Base-by-base conservation (phyloP, 2,797 vertebrate genomes). In the Macropodus opercularis region DNA sequence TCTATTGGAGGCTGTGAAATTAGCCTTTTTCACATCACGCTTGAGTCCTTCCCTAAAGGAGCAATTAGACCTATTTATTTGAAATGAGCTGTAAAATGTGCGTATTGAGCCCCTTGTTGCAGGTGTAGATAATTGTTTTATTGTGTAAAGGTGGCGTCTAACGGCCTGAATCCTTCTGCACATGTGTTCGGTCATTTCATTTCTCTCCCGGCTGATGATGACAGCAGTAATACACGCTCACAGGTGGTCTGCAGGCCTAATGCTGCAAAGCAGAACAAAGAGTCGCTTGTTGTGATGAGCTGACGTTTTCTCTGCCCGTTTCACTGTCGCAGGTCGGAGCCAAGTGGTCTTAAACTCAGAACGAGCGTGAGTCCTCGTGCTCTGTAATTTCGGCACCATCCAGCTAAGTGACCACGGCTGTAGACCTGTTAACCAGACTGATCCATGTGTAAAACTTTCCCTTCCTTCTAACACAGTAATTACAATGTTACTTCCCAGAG, bases 381-480 rank as follows among this genome's bases (percentile, higher is more conserved):
- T 87, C 88, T 91, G 81, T 92, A 90, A 91, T 92, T 89, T 85
- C 24, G 49, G 80, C 77, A 66, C 77, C 64, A 64, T 78, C 79
- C 86, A 86, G 85, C 86, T 81, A 73, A 77, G 77, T 81, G 87
- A 90, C 89, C 91, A 63, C 87, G 60, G 61, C 84, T 83, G 85
- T 69, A 78, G 87, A 86, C 85, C 84, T 90, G 85, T 89, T 90
- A 88, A 90, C 85, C 80, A 51, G 65, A 54, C 59, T 23, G 69
- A 86, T 90, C 90, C 87, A 85, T 87, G 90, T 88, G 87, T 87
- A 87, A 89, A 87, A 89, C 81, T 84, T 86, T 91, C 86, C 82
- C 62, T 81, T 90, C 87, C 80, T 75, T 51, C 56, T 72, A 77
- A 87, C 77, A 63, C 68, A 83, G 84, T 90, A 86, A 92, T 92